Conservation (phyloP, 1,140 invertebrate genomes). For the Lamellibrachia luymesi region DNA sequence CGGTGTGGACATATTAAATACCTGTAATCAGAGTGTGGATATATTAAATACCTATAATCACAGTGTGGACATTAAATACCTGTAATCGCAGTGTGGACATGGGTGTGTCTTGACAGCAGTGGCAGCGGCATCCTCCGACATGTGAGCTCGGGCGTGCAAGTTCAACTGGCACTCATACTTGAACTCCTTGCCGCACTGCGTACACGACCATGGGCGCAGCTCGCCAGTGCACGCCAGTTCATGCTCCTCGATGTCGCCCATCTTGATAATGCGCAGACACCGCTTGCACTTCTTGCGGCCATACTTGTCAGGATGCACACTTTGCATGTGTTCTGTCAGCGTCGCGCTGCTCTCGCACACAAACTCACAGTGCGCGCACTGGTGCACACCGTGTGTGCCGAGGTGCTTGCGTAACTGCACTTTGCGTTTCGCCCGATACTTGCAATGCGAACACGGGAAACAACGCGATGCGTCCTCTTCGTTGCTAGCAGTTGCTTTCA, state of each 20-base stretch:
- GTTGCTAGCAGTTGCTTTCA: not conserved
- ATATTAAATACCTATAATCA: no score
- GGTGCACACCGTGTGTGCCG: conserved; percentile 22
- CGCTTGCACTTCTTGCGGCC: conserved; percentile 44
- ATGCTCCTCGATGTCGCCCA: conserved; percentile 45
- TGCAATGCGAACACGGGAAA: conserved; percentile 21
- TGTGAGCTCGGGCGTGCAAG: conserved; percentile 40
- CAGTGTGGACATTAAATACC: not conserved
- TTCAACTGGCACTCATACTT: conserved; percentile 37
- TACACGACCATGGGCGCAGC: conserved; percentile 41
- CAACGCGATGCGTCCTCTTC: not conserved
- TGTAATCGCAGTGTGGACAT: not conserved
- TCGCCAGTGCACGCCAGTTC: conserved; percentile 40
- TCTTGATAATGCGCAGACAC: conserved; percentile 44
- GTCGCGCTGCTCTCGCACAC: conserved; percentile 7
- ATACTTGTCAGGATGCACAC: conserved; percentile 21
- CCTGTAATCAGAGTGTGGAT: no score
- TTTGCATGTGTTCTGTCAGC: conserved; percentile 20
- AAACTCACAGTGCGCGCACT: conserved; percentile 29
- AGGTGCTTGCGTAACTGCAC: conserved; percentile 26
- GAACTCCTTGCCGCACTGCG: conserved; percentile 47
- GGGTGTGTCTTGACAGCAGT: not conserved
- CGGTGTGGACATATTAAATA: no score
- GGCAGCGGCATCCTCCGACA: conserved; percentile 32
- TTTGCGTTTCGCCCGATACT: conserved; percentile 18